Conservation (phyloP, 1,140 invertebrate genomes). For the Pseudomyrmex flavicornis region DNA sequence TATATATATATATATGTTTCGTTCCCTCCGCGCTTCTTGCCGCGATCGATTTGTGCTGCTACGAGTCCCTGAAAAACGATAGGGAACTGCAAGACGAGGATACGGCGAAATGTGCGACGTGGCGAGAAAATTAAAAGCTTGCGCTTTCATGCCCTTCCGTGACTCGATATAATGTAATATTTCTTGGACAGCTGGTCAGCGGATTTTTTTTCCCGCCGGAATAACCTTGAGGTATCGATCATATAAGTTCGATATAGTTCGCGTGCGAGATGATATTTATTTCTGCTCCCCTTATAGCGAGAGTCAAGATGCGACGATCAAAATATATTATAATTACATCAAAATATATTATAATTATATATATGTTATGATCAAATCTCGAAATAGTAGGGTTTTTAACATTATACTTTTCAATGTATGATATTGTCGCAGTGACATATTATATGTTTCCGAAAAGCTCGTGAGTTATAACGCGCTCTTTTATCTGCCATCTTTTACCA, state of each 20-base stretch:
- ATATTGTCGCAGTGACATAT: no score
- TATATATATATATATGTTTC: conserved; percentile 28
- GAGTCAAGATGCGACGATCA: not conserved
- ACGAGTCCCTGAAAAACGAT: conserved; percentile 64
- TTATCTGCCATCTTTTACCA: not conserved
- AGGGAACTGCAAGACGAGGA: conserved; percentile 56
- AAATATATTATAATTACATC: not conserved
- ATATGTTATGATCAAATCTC: not conserved
- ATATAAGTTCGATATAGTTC: not conserved
- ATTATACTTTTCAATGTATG: no score
- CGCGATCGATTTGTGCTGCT: conserved; percentile 68
- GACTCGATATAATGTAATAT: not conserved
- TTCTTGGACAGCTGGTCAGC: conserved; percentile 5
- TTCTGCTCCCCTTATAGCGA: not conserved
- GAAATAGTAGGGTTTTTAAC: no score
- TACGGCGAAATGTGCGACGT: conserved; percentile 43
- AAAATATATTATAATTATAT: not conserved
- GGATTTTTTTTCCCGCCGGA: not conserved
- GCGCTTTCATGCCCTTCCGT: conserved; percentile 49
- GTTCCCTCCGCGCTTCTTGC: conserved; percentile 54
- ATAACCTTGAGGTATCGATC: not conserved
- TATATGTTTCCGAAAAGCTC: conserved; percentile 26
- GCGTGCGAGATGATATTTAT: not conserved
- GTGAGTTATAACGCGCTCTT: conserved; percentile 12
- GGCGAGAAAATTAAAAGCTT: conserved; percentile 65